Evolutionary conservation across 2,888 invertebrate genomes (phyloP), one percentile per base, ranked within the genome.

Genomic region (Lobophora halterata): DNA sequence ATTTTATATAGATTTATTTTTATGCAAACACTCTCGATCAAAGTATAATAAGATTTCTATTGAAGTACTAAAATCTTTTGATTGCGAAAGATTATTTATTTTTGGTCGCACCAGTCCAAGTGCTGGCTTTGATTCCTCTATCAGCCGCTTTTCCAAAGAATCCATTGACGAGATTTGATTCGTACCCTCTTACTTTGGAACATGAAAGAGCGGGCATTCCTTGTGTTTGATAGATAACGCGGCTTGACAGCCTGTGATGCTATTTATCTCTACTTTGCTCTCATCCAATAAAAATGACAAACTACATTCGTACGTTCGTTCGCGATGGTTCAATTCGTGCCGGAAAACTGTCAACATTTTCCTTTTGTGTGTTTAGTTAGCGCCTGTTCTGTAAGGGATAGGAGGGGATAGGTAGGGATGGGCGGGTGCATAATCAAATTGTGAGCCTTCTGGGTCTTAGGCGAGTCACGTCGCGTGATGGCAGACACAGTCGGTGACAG

Each of bases 391-490:
- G 31, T 32, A 30, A 43, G 32, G 27, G 51, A 34, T 39, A 46
- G 41, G 41, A 37, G 28, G 35, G 27, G 25, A 30, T 25, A 37
- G 41, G 26, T 29, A 46, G 41, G 41, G 36, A 29, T 33, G 27
- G 25, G 28, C 21, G 35, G 41, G 26, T 29, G 24, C 19, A 46
- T 54, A 56, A 56, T 56, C 49, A 45, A 47, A 55, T 53, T 46
- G 28, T 39, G 27, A 43, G 31, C 32, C 37, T 47, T 27, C 20
- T 34, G 26, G 20, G 21, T 13, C 31, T 25, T 8, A 49, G 46
- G 50, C 52, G 16, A 41, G 51, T 52, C 58, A 58, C 49, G 56
- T 52, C 44, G 42, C 17, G 30, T 18, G 29, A 29, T 44, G 50
- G 45, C 47, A 42, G 25, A 32, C 31, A 27, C 42, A 28, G 32